Percentiles rank a stretch among this genome's conserved stretches.
phyloP scores from a whole-genome alignment of 2,113 vertebrate genomes.

The Himantopus leucocephalus region DNA sequence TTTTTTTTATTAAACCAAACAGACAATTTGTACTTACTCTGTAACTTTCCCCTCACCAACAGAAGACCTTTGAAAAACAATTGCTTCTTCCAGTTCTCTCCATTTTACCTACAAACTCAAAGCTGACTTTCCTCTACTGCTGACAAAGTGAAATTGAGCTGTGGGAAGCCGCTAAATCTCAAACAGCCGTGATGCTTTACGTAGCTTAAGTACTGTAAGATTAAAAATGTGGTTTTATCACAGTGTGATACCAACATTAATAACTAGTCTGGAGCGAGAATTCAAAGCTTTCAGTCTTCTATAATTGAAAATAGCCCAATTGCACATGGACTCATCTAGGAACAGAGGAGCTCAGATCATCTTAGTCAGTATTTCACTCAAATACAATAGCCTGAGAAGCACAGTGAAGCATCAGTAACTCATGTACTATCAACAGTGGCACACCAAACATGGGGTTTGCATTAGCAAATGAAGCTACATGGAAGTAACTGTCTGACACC shows the following conservation, averaged over 20 bases:
- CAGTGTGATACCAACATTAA: slow-evolving; percentile 61
- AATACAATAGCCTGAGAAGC: slow-evolving; percentile 16
- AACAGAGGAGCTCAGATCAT: slow-evolving; percentile 47
- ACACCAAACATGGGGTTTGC: not conserved
- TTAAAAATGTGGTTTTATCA: slow-evolving; percentile 72
- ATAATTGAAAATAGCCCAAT: slow-evolving; percentile 71
- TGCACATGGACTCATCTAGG: slow-evolving; percentile 3
- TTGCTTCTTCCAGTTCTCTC: not conserved
- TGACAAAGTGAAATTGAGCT: slow-evolving; percentile 46
- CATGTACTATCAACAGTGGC: not conserved
- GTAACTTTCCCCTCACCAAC: not conserved
- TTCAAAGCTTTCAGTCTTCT: slow-evolving; percentile 61
- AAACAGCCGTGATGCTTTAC: slow-evolving; percentile 42
- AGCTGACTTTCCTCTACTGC: slow-evolving; percentile 2
- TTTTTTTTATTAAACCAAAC: not conserved
- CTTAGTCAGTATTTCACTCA: slow-evolving; percentile 35
- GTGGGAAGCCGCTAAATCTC: slow-evolving; percentile 45
- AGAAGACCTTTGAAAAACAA: not conserved
- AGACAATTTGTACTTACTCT: not conserved
- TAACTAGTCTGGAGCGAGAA: slow-evolving; percentile 64
- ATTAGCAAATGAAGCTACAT: slow-evolving; percentile 41
- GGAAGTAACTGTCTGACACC: slow-evolving; percentile 13
- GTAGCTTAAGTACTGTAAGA: slow-evolving; percentile 57
- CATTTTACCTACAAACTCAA: not conserved
- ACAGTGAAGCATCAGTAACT: not conserved